phyloP scores from a whole-genome alignment of 2,888 invertebrate genomes.

The Periphyllus acericola region DNA sequence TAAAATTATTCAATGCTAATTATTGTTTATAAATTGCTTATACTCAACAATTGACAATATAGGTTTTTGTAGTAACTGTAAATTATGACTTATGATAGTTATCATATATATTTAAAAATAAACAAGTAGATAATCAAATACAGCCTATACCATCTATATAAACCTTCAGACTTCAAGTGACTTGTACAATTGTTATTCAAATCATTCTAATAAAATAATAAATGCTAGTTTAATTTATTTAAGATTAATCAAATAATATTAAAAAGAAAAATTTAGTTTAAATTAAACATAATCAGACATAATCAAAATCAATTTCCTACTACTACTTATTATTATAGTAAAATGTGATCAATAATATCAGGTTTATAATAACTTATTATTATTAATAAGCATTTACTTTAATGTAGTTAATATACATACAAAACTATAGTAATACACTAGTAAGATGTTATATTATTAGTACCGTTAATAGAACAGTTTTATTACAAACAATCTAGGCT shows the following conservation, averaged over 20 bases:
- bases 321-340: background rate
- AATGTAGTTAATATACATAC: too few species aligned
- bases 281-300: background rate
- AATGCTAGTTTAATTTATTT: too few species aligned
- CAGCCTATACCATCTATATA: background rate
- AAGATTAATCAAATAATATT: background rate
- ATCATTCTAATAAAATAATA: background rate
- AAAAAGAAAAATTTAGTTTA: background rate
- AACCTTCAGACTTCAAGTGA: background rate
- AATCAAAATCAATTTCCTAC: background rate
- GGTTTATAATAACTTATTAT: too few species aligned
- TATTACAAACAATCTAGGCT: background rate
- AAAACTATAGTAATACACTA: background rate
- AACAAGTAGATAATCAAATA: background rate
- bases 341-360: too few species aligned
- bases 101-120: background rate
- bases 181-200: background rate
- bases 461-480: background rate
- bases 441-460: too few species aligned
- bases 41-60: conserved; percentile 35
- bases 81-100: background rate
- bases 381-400: background rate
- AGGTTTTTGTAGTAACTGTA: background rate
- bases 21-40: background rate
- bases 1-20: conserved; percentile 37